A percentile compares a stretch with the other conserved stretches of the same genome.
Evolutionary conservation across 2,113 vertebrate species (phyloP).

Genomic region (Campylorhamphus procurvoides): DNA sequence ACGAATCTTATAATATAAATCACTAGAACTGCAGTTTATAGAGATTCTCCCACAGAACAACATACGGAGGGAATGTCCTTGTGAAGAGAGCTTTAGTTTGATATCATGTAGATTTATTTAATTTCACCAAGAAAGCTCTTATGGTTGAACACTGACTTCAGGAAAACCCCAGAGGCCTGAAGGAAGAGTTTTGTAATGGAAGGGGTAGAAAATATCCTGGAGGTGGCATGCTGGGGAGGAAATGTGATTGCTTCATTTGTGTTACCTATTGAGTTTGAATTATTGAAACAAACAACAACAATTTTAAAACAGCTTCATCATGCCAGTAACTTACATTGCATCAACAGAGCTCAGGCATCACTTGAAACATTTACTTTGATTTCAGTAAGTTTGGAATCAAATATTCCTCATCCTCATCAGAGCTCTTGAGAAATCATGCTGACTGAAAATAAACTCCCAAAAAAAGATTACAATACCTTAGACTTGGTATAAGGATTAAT

Average conservation of each 20-base stretch:
- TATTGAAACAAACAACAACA: background rate
- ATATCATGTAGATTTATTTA: background rate
- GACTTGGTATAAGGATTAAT: background rate
- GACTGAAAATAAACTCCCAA: background rate
- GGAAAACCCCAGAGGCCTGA: background rate
- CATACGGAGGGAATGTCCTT: fast-evolving
- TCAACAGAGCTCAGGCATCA: background rate
- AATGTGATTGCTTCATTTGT: background rate
- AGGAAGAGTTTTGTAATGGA: background rate
- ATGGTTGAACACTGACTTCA: background rate
- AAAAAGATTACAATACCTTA: background rate
- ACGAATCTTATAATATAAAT: background rate
- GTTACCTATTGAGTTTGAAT: background rate
- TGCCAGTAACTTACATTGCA: background rate
- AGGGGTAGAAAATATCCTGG: background rate
- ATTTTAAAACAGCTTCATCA: background rate
- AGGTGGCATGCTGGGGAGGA: fast-evolving
- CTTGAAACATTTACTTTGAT: background rate
- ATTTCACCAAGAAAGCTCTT: background rate
- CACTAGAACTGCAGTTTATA: background rate
- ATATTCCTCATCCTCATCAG: background rate
- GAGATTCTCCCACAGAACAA: background rate
- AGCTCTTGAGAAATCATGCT: background rate
- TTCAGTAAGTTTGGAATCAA: background rate
- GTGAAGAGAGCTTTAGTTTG: background rate